Evolutionary conservation across 2,888 invertebrate genomes (phyloP).

Genomic region (Epiblema foenella): DNA sequence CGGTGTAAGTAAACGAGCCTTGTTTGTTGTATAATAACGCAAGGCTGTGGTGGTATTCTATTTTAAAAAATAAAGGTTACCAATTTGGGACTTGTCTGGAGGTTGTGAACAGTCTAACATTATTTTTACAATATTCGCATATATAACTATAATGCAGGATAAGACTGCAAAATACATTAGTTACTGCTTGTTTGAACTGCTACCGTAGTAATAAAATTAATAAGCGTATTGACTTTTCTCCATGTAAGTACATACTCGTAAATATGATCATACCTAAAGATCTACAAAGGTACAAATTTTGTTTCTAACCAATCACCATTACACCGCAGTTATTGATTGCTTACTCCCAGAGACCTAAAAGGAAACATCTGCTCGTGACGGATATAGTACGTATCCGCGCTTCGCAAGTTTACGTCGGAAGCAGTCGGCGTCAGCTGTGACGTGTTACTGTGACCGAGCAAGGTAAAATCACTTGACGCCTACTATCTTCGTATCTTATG

Average conservation of each 20-base stretch:
- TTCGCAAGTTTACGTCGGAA: slow-evolving; percentile 39
- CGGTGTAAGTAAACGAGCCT: not conserved
- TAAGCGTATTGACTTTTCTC: no score
- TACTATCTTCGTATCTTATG: not conserved
- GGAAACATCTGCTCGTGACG: slow-evolving; percentile 54
- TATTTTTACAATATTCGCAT: not conserved
- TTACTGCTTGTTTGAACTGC: no score
- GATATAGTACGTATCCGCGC: slow-evolving; percentile 36
- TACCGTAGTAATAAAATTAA: no score
- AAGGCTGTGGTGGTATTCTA: not conserved
- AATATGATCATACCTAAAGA: not conserved
- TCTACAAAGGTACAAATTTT: not conserved
- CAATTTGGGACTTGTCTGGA: not conserved
- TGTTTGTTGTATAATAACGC: not conserved
- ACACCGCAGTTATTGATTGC: slow-evolving; percentile 11
- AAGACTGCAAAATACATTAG: not conserved
- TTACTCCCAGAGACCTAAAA: slow-evolving; percentile 43
- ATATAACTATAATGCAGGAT: not conserved
- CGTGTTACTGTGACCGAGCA: not conserved
- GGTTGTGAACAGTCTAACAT: not conserved
- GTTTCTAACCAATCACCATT: not conserved
- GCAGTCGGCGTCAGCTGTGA: slow-evolving; percentile 26
- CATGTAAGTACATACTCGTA: no score
- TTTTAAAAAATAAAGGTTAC: not conserved
- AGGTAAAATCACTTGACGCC: not conserved